Base-by-base conservation (phyloP, 2,888 invertebrate genomes). In the Oasisia sp. region DNA sequence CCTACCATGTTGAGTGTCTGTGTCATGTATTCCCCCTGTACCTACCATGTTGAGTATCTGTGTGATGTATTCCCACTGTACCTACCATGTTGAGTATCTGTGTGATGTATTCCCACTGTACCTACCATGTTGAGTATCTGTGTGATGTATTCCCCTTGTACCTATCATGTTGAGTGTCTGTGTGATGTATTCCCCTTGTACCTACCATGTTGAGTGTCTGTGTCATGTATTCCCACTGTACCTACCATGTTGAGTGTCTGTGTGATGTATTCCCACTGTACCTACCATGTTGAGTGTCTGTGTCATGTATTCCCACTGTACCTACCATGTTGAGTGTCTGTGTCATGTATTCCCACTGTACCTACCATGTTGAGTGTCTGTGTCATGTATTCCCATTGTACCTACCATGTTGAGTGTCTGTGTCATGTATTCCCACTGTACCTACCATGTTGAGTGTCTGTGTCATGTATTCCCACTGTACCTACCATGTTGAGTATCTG, bases 1-100 rank as follows among this genome's bases (percentile, higher is more conserved):
- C 94, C 89, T 93, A 96, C 96, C 95, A 98, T 96, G 92, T 98
- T 98, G 32, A 99, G 97, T 27, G 98, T 97, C 94, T 98, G 97
- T 95, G 98, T 98, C 4, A 96, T 95, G 89, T n/a, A n/a, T n/a
- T 91, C 27, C n/a, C 45, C 7, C 32, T 14, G 19, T 4, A 93
- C 94, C 89, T 93, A 96, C 96, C 95, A 98, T 96, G 92, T 98
- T 98, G 32, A 99, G 97, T 27, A 98, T 97, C 94, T 98, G 97
- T 95, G 98, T 98, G 5, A 96, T 95, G 89, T n/a, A n/a, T n/a
- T 91, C 27, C n/a, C 45, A 19, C 32, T 14, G 19, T 4, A 93
- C 94, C 89, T 93, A 96, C 96, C 95, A 98, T 96, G 92, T 98
- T 98, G 32, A 99, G 97, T 27, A 98, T 97, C 94, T 98, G 97